A percentile compares a stretch with the other conserved stretches of the same genome.
Conservation (phyloP, 2,113 vertebrate species). For the Daubentonia madagascariensis region DNA sequence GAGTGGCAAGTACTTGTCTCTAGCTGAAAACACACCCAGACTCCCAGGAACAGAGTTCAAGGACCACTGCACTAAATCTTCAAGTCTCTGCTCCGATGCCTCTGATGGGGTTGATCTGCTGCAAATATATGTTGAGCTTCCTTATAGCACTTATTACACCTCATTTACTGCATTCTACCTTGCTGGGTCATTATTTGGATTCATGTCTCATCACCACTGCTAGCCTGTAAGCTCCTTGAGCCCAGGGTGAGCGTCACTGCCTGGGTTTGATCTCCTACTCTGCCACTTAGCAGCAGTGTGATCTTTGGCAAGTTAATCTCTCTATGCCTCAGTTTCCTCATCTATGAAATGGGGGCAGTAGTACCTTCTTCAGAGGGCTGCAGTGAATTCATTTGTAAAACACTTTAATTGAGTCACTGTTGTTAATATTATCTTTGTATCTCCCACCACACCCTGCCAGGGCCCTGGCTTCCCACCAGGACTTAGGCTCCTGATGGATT, state of each 20-base stretch:
- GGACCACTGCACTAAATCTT: neutral
- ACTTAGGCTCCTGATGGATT: neutral
- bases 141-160: neutral
- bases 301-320: neutral
- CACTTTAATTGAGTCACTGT: neutral
- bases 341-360: neutral
- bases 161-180: neutral
- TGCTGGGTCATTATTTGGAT: neutral
- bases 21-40: neutral
- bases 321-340: no score
- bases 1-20: neutral
- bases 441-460: neutral
- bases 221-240: neutral
- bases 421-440: neutral
- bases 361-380: neutral
- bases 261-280: neutral
- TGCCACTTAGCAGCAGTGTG: neutral
- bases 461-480: neutral
- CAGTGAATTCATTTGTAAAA: neutral
- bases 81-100: neutral
- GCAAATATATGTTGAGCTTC: neutral
- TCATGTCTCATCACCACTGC: neutral
- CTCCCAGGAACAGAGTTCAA: neutral
- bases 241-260: neutral
- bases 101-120: neutral